A percentile compares a stretch with the other conserved stretches of the same genome.
phyloP scores from a whole-genome alignment of 2,797 vertebrate genomes.

The Malurus splendens region DNA sequence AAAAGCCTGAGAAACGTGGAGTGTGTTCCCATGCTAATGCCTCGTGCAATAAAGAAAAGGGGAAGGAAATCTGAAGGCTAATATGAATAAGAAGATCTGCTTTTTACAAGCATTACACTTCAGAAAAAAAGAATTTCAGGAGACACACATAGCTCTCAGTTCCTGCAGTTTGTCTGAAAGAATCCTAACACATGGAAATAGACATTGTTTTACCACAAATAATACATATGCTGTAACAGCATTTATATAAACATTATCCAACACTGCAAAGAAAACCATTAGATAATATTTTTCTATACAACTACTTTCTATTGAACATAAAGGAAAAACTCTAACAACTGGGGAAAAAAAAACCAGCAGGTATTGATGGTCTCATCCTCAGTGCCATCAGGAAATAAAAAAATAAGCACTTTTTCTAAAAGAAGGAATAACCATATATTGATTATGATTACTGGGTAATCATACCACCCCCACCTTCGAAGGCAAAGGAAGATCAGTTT shows the following conservation, averaged over 20 bases:
- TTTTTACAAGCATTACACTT: not conserved
- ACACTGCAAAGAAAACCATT: not conserved
- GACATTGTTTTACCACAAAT: not conserved
- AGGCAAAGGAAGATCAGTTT: not conserved
- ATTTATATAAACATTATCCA: not conserved
- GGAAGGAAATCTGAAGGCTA: slow-evolving; percentile 12
- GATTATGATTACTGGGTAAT: no score
- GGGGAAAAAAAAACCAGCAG: not conserved
- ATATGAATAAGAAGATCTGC: not conserved
- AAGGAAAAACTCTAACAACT: not conserved
- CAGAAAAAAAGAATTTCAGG: not conserved
- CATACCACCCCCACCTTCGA: not conserved
- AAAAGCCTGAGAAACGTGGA: slow-evolving; percentile 42
- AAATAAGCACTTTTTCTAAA: not conserved
- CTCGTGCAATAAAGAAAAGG: not conserved
- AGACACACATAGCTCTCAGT: not conserved
- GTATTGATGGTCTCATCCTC: not conserved
- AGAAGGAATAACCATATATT: not conserved
- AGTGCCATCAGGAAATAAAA: not conserved
- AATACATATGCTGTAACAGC: not conserved
- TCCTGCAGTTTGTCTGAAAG: not conserved
- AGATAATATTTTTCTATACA: not conserved
- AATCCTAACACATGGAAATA: not conserved
- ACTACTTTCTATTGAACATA: not conserved
- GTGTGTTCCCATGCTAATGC: slow-evolving; percentile 32